Base-by-base conservation (phyloP, 1,140 invertebrate species). In the Euborellia annulipes region DNA sequence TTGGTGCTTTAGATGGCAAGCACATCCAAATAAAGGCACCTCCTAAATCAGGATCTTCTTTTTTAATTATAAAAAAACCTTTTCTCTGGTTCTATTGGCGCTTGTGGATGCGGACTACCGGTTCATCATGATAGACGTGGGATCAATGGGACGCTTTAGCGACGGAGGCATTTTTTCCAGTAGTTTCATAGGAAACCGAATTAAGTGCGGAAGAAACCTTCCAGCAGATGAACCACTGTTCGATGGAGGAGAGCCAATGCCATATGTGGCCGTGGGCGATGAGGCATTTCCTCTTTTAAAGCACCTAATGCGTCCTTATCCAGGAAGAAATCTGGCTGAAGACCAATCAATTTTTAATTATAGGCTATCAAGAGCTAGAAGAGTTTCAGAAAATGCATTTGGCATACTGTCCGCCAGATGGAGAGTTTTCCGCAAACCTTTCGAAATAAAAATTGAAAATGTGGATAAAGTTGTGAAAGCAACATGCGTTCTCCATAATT, bases 341-440 rank as follows among this genome's bases (percentile, higher is more conserved):
- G 43, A 60, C 45, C 53, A 69, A 54, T 52, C 53, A 45, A 54
- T 68, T 36, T 72, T 62, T 52, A 70, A 72, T 48, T 71, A 70
- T 47, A 50, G 62, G 43, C 49, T 66, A 36, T 61, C 55, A 42
- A 53, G 59, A 49, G 60, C 61, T 32, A 52, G 61, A 52, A 41
- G 59, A 44, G 53, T 55, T 18, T 56, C 66, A 37, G 60, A 67
- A 58, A 65, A 63, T 58, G 58, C 59, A 7, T 68, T 68, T 50
- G 62, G 63, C 22, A 65, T 67, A 40, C 52, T 67, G 51, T 57
- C 54, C 2, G 47, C 53, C 43, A 55, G 56, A 52, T 64, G 48
- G 50, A 42, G 57, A 43, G 55, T 63, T 46, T 60, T 62, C 54
- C 50, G 19, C 53, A 54, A 45, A 47, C 59, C 39, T 2, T 54